Conservation (phyloP, 2,113 vertebrate species). For the Peromyscus leucopus region DNA sequence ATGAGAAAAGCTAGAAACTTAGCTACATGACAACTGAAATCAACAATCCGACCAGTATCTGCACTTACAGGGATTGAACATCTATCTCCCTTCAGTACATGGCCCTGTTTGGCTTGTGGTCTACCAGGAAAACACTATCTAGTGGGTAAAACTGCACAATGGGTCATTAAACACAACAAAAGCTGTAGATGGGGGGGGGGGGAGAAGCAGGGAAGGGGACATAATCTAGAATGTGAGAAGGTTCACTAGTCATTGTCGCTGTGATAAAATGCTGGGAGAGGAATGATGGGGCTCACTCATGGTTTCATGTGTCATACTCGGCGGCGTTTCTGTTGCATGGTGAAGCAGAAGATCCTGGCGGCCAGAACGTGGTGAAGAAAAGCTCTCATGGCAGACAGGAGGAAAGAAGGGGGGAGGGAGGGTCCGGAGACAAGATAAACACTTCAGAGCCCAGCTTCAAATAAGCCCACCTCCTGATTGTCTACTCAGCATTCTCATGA, state of each 20-base stretch:
- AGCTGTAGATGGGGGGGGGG: neutral
- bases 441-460: neutral
- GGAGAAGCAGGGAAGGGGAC: neutral
- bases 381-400: neutral
- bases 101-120: neutral
- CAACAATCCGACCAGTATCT: constrained; percentile 8
- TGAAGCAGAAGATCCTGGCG: neutral
- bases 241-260: neutral
- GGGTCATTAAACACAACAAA: neutral
- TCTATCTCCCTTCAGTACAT: neutral
- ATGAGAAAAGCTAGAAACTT: neutral
- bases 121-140: neutral
- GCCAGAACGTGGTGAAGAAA: neutral
- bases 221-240: neutral
- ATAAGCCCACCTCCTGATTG: neutral
- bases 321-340: neutral
- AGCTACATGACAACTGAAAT: constrained; percentile 1
- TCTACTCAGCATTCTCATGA: neutral
- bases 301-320: neutral
- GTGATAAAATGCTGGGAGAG: neutral
- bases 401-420: neutral
- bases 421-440: neutral
- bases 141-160: neutral
- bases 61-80: neutral
- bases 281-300: neutral